Conservation (phyloP, 30 jellyfish, hydroid and myxozoan genomes). For the Aurelia coerulea region DNA sequence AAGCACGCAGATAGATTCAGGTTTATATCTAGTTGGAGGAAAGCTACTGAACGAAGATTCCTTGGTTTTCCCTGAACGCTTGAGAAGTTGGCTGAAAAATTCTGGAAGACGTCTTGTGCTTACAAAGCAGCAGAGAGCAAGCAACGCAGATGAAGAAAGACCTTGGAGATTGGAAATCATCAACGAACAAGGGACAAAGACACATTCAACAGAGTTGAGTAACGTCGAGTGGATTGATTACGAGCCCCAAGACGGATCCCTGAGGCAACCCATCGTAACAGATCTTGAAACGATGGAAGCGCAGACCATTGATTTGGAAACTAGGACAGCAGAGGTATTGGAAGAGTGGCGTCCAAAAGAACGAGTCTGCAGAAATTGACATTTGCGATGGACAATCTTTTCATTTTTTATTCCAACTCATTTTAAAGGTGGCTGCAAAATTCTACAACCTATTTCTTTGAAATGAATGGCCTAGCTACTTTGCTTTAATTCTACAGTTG, state of each 20-base stretch:
- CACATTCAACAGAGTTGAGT: not conserved
- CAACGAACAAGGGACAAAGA: not conserved
- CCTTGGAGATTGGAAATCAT: constrained; percentile 11
- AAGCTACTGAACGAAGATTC: constrained; percentile 32
- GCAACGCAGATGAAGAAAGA: not conserved
- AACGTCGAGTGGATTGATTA: constrained; percentile 41
- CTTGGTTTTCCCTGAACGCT: constrained; percentile 11
- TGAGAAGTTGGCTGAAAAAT: constrained; percentile 17
- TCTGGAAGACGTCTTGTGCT: not conserved
- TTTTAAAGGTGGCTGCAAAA: too few species aligned
- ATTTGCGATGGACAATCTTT: too few species aligned
- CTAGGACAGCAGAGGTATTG: not conserved
- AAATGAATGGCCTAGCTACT: too few species aligned
- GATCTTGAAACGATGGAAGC: constrained; percentile 12
- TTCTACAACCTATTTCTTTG: too few species aligned
- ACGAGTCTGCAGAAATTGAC: too few species aligned
- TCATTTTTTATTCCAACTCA: too few species aligned
- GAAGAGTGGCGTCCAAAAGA: too few species aligned
- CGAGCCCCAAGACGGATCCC: constrained; percentile 27
- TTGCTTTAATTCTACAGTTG: too few species aligned
- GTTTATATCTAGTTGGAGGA: constrained; percentile 30
- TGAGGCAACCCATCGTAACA: constrained; percentile 14
- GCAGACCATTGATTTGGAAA: constrained; percentile 11
- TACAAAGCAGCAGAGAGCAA: not conserved
- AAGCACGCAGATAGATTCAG: not conserved